Base-by-base conservation (phyloP, 2,797 vertebrate species). In the Oryzias sinensis region DNA sequence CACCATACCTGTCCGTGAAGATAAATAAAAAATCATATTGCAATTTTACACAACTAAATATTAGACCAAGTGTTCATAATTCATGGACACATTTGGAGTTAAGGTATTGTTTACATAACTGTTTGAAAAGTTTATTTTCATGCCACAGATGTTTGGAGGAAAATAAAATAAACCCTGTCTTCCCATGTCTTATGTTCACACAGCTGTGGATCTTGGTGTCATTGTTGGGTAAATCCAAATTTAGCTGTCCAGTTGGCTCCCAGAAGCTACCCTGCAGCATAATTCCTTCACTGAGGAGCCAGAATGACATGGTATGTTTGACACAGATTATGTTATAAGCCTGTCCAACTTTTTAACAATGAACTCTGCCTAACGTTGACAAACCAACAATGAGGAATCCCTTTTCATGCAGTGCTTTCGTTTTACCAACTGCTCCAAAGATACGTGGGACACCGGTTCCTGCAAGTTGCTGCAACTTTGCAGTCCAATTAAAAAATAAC, bases 211-310 rank as follows among this genome's bases (percentile, higher is more conserved):
- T 83, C 68, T 65, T 54, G 65, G 77, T 81, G 82, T 81, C 74
- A 82, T 85, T 87, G 83, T 87, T 79, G 72, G 76, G 54, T 55
- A 77, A 84, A 83, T 86, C 83, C 79, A 86, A 84, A 87, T 78
- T 68, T 82, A 76, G 81, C 83, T 73, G 79, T 84, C 87, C 83
- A 88, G 76, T 84, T 89, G 86, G 86, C 84, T 80, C 72, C 63
- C 59, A 69, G 75, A 71, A 52, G 64, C 77, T 77, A 77, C 74
- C 79, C 80, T 79, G 83, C 75, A 78, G 84, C 82, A 74, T 73
- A 77, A 82, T 76, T 83, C 59, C 76, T 74, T 65, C 67, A 74
- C 63, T 44, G 56, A 60, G 51, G 63, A 74, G 81, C 82, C 81
- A 85, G 74, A 76, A 87, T 62, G 65, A 71, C 69, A 68, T 76